Conservation (phyloP, 2,113 vertebrate genomes). For the Pongo pygmaeus region DNA sequence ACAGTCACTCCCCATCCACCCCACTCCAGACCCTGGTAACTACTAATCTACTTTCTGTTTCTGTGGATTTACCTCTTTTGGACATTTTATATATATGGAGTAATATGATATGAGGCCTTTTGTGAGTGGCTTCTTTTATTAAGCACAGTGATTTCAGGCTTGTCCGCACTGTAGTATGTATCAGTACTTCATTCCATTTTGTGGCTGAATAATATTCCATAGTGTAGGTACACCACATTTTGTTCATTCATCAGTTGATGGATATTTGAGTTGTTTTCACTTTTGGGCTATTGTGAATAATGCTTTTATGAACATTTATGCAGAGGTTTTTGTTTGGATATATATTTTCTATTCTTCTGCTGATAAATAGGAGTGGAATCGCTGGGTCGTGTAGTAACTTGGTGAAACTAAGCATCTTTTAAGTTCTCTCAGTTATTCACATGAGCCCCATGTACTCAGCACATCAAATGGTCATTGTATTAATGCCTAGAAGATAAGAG, state of each 20-base stretch:
- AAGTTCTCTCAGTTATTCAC: neutral
- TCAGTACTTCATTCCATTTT: neutral
- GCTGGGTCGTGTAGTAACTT: neutral
- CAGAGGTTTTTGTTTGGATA: neutral
- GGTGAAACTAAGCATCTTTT: neutral
- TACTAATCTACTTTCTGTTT: neutral
- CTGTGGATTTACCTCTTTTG: neutral
- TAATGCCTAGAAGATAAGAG: neutral
- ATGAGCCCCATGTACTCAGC: neutral
- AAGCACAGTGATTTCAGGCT: neutral
- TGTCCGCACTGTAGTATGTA: neutral
- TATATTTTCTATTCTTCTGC: conserved; percentile 6
- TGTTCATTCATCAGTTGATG: neutral
- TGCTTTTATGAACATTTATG: neutral
- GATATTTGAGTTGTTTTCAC: neutral
- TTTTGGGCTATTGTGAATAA: neutral
- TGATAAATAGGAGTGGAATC: neutral
- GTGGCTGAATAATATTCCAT: neutral
- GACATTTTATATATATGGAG: neutral
- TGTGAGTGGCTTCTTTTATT: neutral
- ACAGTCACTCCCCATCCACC: neutral
- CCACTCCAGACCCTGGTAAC: neutral
- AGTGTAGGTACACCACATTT: neutral
- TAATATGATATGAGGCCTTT: neutral
- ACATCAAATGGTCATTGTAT: neutral